Evolutionary conservation across 1,140 invertebrate species (phyloP), one percentile per base, ranked within the genome.

Genomic region (Caerostris darwini): DNA sequence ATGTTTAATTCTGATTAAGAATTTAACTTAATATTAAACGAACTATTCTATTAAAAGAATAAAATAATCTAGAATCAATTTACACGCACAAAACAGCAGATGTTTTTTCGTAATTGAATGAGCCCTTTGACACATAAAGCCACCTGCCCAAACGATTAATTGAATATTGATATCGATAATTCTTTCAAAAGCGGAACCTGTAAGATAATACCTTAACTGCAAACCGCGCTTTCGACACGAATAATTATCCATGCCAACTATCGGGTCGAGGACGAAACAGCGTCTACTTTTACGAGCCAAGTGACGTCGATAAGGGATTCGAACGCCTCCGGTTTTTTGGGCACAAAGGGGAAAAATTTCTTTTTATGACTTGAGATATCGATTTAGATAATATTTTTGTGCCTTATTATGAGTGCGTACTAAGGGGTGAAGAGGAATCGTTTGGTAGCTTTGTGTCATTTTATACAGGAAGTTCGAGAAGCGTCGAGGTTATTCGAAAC

Each of bases 361-460:
- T 89, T 94, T 94, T 89, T 81, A 77, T 58, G 86, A 94, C 83
- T 77, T n/a, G 6, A 77, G 92, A 94, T 94, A 69, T 89, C 92
- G 67, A 94, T 94, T 94, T 88, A 94, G 92, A 94, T 94, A 94
- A 88, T n/a, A 89, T 67, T 85, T 86, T 77, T 64, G 12, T 8
- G 53, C 82, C 58, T 50, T 71, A 58, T 92, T 61, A 92, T 59
- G 64, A 56, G 34, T 64, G 4, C 82, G 50, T 10, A 61, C 54
- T 7, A 10, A 77, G 12, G 69, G 50, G 69, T 77, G 34, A 19
- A 77, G 19, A 57, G 54, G n/a, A n/a, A 85, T 19, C 54, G 19
- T 17, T 34, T 34, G 54, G 14, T 57, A 85, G 56, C 17, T 85
- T 85, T 58, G 59, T 87, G 81, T 17, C 91, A 56, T 64, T 53